Conservation (phyloP, 2,888 invertebrate genomes). For the Drosophila colorata region DNA sequence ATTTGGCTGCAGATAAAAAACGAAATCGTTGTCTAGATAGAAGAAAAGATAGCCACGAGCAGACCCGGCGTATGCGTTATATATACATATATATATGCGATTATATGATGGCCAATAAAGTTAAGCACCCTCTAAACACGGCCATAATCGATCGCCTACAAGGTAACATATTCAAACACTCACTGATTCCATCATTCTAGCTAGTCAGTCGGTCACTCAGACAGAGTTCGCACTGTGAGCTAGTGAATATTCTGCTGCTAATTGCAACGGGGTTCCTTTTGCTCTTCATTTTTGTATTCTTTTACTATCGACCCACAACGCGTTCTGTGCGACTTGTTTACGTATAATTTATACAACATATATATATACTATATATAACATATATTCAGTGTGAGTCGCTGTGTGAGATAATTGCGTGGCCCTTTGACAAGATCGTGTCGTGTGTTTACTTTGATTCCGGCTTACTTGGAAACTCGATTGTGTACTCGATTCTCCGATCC, state of each 20-base stretch:
- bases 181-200: neutral
- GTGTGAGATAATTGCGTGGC: slow-evolving; percentile 49
- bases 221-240: neutral
- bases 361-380: slow-evolving; percentile 1
- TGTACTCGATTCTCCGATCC: slow-evolving; percentile 11
- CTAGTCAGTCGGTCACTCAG: neutral
- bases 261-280: too few relatives aligned
- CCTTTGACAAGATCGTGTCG: slow-evolving; percentile 53
- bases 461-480: slow-evolving; percentile 40
- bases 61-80: slow-evolving; percentile 67
- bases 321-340: slow-evolving; percentile 69
- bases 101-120: slow-evolving; percentile 53
- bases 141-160: slow-evolving; percentile 48
- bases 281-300: too few relatives aligned
- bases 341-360: slow-evolving; percentile 20
- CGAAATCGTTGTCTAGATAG: slow-evolving; percentile 68
- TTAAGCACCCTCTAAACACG: slow-evolving; percentile 59
- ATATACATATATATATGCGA: slow-evolving; percentile 21
- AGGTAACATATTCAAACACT: slow-evolving; percentile 4
- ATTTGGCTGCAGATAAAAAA: slow-evolving; percentile 47
- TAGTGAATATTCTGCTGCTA: slow-evolving; percentile 1
- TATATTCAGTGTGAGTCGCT: slow-evolving; percentile 23
- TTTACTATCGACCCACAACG: too few relatives aligned
- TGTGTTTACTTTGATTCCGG: slow-evolving; percentile 55
- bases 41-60: slow-evolving; percentile 63